These are phyloP conservation scores for Promerops cafer DNA, from an alignment of 2,113 vertebrate genomes.

Conservation along the genomic window DNA sequence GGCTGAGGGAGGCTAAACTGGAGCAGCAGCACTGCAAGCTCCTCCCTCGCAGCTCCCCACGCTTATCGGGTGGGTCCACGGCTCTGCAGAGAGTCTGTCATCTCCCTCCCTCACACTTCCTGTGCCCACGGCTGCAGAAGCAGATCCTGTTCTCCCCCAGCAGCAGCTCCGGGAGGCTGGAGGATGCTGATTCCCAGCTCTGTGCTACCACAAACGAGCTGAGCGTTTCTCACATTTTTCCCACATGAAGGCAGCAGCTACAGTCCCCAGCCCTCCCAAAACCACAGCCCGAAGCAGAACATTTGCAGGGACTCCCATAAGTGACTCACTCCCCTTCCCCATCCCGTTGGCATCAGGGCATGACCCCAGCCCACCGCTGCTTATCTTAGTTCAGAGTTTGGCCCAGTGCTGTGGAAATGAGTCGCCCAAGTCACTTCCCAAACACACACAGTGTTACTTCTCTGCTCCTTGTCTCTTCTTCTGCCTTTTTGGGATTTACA, in stretches of 20 bases:
- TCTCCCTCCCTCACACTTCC: not conserved
- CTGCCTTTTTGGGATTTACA: not conserved
- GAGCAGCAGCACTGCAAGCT: not conserved
- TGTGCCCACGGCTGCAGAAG: not conserved
- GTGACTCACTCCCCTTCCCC: not conserved
- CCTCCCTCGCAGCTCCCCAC: not conserved
- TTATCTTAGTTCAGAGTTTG: not conserved
- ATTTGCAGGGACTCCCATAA: not conserved
- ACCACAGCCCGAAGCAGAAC: not conserved
- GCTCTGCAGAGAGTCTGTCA: not conserved
- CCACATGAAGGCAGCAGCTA: not conserved
- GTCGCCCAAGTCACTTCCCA: not conserved
- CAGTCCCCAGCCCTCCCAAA: not conserved
- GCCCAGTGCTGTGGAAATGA: not conserved
- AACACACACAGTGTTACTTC: not conserved
- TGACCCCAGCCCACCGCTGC: not conserved
- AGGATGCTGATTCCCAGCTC: not conserved
- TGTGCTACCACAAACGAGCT: fast-evolving
- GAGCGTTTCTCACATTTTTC: not conserved
- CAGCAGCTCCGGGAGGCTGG: not conserved
- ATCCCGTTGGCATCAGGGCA: not conserved
- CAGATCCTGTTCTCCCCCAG: not conserved
- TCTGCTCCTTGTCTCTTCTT: not conserved
- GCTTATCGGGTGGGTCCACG: fast-evolving
- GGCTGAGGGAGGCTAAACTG: not conserved